Evolutionary conservation across 92 coral and sea anemone genomes (phyloP), one percentile per base, ranked within the genome.

Genomic region (Pocillopora meandrina): DNA sequence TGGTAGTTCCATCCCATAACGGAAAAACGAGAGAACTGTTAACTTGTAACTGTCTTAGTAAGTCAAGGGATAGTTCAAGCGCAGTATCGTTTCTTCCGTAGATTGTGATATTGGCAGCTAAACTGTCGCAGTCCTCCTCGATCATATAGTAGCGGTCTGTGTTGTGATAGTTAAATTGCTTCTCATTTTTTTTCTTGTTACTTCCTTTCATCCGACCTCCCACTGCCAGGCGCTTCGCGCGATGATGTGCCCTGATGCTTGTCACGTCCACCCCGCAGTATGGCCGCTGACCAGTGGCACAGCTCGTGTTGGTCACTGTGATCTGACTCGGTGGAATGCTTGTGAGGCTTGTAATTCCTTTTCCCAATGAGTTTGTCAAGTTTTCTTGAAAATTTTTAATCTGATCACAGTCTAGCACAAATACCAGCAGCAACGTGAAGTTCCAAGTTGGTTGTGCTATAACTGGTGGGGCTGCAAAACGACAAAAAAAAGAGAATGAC

Each of bases 261-360:
- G 77, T 64, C 35, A 76, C 75, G 56, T 86, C 91, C 71, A 93
- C 92, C 33, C 97, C 97, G 86, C 97, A 93, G 90, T 79, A 81
- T 12, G 97, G 95, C 60, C 67, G 83, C 35, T 59, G 76, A 31
- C 95, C 95, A 31, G 75, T 77, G 15, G 57, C 4, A 49, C 92
- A 92, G 64, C 76, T 79, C 78, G 63, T 18, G 55, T 75, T 52
- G 26, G 74, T 71, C 58, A 92, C 90, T 75, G 75, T 68, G 55
- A 80, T 65, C n/a, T 15, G 75, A 5, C 47, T 65, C 56, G 9
- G 61, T 62, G 78, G 72, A 11, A 87, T 77, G 58, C 64, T 31
- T 19, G 90, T 84, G 8, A 88, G 81, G 80, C 75, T 57, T 3
- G 74, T 72, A 20, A 91, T 72, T 26, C 77, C 87, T 73, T 80